Evolutionary conservation across 2,888 invertebrate species (phyloP).

Genomic region (Gari tellinella): DNA sequence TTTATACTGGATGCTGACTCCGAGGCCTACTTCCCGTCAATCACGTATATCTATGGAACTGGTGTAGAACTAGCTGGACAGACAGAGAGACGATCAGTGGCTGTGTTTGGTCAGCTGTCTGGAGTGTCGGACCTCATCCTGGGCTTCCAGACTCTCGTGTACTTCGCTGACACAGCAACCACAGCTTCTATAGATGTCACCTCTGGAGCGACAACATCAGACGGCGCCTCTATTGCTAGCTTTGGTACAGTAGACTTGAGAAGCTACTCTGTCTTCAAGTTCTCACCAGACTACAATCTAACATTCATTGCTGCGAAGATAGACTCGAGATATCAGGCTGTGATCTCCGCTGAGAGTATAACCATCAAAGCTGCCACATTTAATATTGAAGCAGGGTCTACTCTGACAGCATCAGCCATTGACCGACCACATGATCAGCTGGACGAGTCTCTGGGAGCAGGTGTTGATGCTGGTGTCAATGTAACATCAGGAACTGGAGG

Average conservation of each 20-base stretch:
- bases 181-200: constrained; percentile 63
- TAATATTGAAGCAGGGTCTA: constrained; percentile 72
- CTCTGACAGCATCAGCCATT: constrained; percentile 65
- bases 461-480: constrained; percentile 32
- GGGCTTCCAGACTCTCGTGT: constrained; percentile 62
- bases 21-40: constrained; percentile 67
- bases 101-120: constrained; percentile 65
- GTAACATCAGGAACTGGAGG: constrained; percentile 62
- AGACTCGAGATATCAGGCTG: constrained; percentile 66
- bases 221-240: constrained; percentile 52
- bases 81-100: constrained; percentile 61
- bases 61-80: constrained; percentile 57
- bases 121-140: constrained; percentile 67
- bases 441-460: constrained; percentile 60
- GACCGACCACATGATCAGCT: constrained; percentile 67
- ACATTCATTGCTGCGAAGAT: constrained; percentile 55
- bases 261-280: constrained; percentile 64
- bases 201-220: constrained; percentile 47
- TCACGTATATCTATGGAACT: constrained; percentile 69
- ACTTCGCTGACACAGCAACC: constrained; percentile 62
- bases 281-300: constrained; percentile 63
- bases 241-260: constrained; percentile 70
- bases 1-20: constrained; percentile 64
- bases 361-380: constrained; percentile 55
- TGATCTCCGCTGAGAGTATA: constrained; percentile 72